These are phyloP conservation scores for Acanthosepion esculentum DNA, from an alignment of 2,888 invertebrate genomes.

Conservation along the genomic window DNA sequence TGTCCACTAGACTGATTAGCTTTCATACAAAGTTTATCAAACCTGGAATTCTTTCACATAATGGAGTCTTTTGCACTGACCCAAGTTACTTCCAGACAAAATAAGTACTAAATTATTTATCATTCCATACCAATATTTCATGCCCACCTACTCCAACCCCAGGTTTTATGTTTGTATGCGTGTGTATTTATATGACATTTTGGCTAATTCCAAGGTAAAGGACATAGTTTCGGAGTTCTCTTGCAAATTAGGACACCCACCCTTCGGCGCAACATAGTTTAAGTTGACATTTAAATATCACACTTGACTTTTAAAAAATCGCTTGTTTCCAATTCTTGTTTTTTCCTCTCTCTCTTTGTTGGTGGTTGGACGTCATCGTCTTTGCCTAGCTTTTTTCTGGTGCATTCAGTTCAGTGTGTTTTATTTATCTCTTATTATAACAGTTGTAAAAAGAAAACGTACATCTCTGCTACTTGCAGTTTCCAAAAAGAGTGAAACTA, in stretches of 20 bases:
- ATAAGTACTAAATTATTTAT: neutral
- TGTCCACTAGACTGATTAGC: neutral
- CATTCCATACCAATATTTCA: conserved; percentile 18
- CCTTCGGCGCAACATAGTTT: neutral
- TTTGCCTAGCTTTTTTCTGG: neutral
- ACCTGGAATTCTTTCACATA: neutral
- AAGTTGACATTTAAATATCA: neutral
- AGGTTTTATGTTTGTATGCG: neutral
- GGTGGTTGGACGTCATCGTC: neutral
- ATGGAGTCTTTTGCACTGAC: neutral
- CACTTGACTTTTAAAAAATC: no score
- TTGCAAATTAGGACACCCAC: conserved; percentile 33
- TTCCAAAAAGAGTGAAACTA: no score
- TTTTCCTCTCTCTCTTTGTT: neutral
- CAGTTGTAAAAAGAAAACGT: neutral
- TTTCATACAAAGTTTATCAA: neutral
- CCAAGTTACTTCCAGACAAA: neutral
- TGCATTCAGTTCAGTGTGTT: conserved; percentile 23
- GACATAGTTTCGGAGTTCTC: neutral
- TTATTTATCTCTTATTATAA: neutral
- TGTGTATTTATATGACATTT: conserved; percentile 8
- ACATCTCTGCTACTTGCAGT: neutral
- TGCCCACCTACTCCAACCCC: neutral
- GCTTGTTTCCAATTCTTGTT: neutral
- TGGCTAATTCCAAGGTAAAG: neutral